These are phyloP conservation scores for Centroberyx gerrardi DNA, from an alignment of 2,797 vertebrate species.

Conservation along the genomic window DNA sequence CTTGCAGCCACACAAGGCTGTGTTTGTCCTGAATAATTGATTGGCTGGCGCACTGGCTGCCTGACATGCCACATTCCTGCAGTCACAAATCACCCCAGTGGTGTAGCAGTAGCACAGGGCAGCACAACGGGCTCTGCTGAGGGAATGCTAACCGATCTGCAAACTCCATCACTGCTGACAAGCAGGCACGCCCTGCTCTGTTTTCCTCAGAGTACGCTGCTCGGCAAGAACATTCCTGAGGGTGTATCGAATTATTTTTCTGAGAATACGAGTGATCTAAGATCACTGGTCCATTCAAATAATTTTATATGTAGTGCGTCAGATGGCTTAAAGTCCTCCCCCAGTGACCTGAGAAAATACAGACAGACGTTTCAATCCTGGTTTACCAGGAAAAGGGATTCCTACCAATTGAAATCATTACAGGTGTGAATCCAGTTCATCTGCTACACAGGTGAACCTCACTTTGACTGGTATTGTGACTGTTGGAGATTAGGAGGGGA, in stretches of 20 bases:
- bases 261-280: neutral
- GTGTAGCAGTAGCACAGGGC: neutral
- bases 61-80: conserved; percentile 56
- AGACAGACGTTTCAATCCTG: neutral
- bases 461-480: neutral
- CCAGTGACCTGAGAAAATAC: neutral
- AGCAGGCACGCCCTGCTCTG: conserved; percentile 13
- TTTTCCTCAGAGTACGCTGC: neutral
- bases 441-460: neutral
- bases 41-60: conserved; percentile 45
- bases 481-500: neutral
- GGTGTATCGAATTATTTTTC: neutral
- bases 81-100: conserved; percentile 48
- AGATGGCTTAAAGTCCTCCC: neutral
- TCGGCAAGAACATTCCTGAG: neutral
- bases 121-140: conserved; percentile 6
- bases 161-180: conserved; percentile 32
- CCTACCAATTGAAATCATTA: neutral
- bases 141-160: conserved; percentile 11
- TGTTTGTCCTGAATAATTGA: conserved; percentile 72
- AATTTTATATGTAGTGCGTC: neutral
- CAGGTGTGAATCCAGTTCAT: neutral
- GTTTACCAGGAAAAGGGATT: neutral
- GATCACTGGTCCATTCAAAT: neutral
- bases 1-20: conserved; percentile 43